Evolutionary conservation across 2,888 invertebrate genomes (phyloP).

Genomic region (Amphipyra tragopoginis): DNA sequence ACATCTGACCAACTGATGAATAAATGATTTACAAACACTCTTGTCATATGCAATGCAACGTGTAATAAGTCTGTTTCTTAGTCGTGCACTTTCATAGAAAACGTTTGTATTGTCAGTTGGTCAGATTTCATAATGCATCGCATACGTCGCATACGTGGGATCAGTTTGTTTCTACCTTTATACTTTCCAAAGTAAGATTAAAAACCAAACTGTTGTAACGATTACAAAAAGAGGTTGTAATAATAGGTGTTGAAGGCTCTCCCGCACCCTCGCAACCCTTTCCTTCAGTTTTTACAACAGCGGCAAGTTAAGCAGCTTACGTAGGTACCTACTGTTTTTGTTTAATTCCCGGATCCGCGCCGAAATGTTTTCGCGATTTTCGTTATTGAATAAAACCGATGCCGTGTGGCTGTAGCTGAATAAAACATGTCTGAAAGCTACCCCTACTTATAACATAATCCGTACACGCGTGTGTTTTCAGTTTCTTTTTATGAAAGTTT

Average conservation of each 20-base stretch:
- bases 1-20: no score
- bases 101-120: no score
- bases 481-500: slow-evolving; percentile 43
- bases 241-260: slow-evolving; percentile 17
- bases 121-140: no score
- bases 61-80: no score
- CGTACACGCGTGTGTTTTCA: slow-evolving; percentile 28
- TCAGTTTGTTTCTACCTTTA: no score
- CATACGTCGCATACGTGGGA: no score
- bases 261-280: slow-evolving; percentile 34
- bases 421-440: slow-evolving; percentile 44
- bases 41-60: no score
- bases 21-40: no score
- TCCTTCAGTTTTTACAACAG: slow-evolving; percentile 32
- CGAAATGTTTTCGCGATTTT: slow-evolving; percentile 43
- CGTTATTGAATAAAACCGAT: slow-evolving; percentile 47
- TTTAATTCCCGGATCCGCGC: slow-evolving; percentile 49
- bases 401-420: slow-evolving; percentile 32
- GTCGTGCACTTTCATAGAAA: no score
- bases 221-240: slow-evolving; percentile 23
- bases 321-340: slow-evolving; percentile 29
- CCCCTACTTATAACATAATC: slow-evolving; percentile 47
- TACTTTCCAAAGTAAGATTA: slow-evolving; percentile 1
- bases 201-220: slow-evolving; percentile 2
- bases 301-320: slow-evolving; percentile 51